Evolutionary conservation across 2,113 vertebrate genomes (phyloP).

Genomic region (Gopherus evgoodei): DNA sequence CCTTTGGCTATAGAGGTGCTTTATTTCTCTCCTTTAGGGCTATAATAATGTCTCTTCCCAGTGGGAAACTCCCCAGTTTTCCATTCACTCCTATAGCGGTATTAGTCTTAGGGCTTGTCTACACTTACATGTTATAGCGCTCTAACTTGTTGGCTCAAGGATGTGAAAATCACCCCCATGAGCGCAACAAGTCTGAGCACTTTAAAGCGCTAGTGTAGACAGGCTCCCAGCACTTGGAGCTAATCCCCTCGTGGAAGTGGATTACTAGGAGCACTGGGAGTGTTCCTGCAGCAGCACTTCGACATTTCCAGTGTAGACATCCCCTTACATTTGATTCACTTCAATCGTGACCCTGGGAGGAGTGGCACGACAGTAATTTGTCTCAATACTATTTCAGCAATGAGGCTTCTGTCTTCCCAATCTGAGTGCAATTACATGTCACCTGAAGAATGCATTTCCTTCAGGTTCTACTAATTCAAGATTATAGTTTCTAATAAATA

Average conservation of each 20-base stretch:
- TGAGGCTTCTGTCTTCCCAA: conserved; percentile 24
- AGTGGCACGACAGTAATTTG: conserved; percentile 19
- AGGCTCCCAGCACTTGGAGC: no score
- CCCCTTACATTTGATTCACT: background rate
- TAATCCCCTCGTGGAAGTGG: no score
- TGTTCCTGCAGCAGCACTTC: no score
- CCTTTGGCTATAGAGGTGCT: background rate
- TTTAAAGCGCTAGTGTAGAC: no score
- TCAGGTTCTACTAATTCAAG: background rate
- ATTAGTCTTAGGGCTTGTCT: background rate
- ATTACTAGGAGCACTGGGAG: no score
- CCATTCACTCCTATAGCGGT: background rate
- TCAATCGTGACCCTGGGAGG: conserved; percentile 14
- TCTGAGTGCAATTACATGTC: background rate
- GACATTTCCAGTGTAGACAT: no score
- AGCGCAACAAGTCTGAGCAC: no score
- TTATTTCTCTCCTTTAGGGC: background rate
- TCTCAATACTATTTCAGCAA: conserved; percentile 53
- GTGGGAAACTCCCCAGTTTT: background rate
- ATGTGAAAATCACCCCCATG: no score
- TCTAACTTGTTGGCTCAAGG: no score
- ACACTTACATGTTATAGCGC: no score
- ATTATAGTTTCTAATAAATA: background rate
- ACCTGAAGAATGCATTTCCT: background rate
- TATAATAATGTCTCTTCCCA: background rate